phyloP scores from a whole-genome alignment of 2,797 vertebrate species.

The Botia almorhae region DNA sequence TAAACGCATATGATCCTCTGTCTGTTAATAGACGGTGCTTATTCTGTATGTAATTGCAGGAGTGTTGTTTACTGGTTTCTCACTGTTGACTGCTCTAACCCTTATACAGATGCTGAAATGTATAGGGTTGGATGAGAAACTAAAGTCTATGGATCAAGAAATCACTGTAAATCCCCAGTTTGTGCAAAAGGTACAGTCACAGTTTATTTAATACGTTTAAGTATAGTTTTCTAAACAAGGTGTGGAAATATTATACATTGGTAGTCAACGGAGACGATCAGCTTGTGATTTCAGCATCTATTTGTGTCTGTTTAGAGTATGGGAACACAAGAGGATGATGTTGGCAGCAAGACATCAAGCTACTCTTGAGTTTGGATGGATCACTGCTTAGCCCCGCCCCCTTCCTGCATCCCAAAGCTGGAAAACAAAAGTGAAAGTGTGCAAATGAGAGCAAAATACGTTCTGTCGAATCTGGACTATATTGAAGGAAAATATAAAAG shows the following conservation, averaged over 20 bases:
- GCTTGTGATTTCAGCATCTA: background rate
- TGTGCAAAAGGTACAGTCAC: conserved; percentile 93
- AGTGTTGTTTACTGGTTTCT: too few relatives aligned
- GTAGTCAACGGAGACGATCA: background rate
- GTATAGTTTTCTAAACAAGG: background rate
- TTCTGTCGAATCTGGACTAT: conserved; percentile 80
- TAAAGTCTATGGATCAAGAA: conserved; percentile 99
- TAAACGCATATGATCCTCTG: too few relatives aligned
- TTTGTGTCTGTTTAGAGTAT: conserved; percentile 84
- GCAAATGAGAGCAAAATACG: conserved; percentile 67
- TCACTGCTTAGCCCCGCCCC: conserved; percentile 47
- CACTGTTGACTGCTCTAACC: background rate
- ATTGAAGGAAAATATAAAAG: conserved; percentile 81
- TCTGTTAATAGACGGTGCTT: too few relatives aligned
- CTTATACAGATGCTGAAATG: conserved; percentile 93
- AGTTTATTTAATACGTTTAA: background rate
- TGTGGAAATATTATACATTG: background rate
- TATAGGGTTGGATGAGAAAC: conserved; percentile 98
- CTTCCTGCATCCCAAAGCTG: conserved; percentile 70
- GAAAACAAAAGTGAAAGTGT: conserved; percentile 58
- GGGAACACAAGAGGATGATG: conserved; percentile 98
- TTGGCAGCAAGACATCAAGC: conserved; percentile 99
- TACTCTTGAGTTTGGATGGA: conserved; percentile 88
- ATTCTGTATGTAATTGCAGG: too few relatives aligned
- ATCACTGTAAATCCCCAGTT: conserved; percentile 99